Conservation (phyloP, 2,888 invertebrate genomes). For the Lepas anatifera region DNA sequence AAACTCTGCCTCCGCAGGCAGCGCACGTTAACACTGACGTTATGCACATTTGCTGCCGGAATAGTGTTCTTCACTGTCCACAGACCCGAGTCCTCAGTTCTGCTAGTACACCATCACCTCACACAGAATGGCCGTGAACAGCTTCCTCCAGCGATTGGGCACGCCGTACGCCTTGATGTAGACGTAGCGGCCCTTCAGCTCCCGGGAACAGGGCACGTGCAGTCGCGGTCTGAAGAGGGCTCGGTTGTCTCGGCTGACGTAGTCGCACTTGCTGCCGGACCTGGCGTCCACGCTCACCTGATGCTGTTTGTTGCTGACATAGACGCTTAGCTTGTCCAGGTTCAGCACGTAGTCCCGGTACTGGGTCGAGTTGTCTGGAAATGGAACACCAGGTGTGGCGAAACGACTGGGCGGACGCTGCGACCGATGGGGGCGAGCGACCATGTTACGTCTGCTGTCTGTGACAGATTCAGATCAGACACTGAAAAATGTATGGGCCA, state of each 20-base stretch:
- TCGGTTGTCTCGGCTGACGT: slow-evolving; percentile 38
- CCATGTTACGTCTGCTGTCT: too few relatives aligned
- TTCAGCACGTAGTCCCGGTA: slow-evolving; percentile 38
- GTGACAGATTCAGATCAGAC: too few relatives aligned
- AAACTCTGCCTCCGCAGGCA: too few relatives aligned
- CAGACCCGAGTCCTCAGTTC: too few relatives aligned
- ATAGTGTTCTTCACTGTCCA: too few relatives aligned
- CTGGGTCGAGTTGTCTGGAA: slow-evolving; percentile 30
- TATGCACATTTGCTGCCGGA: neutral
- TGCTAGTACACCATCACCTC: slow-evolving; percentile 40
- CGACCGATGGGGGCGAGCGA: too few relatives aligned
- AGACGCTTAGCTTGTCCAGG: slow-evolving; percentile 39
- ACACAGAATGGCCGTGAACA: slow-evolving; percentile 41
- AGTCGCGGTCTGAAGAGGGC: slow-evolving; percentile 38
- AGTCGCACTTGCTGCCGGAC: slow-evolving; percentile 33
- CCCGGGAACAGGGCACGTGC: slow-evolving; percentile 37
- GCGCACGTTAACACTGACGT: too few relatives aligned
- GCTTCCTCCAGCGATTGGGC: slow-evolving; percentile 37
- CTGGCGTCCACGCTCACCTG: slow-evolving; percentile 28
- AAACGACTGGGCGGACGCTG: too few relatives aligned
- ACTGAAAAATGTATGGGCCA: too few relatives aligned
- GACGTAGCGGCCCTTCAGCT: slow-evolving; percentile 36
- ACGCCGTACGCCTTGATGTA: slow-evolving; percentile 40
- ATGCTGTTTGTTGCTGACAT: slow-evolving; percentile 36
- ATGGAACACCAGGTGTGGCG: too few relatives aligned